Evolutionary conservation across 2,113 vertebrate genomes (phyloP), one percentile per base, ranked within the genome.

Genomic region (Columba janthina): DNA sequence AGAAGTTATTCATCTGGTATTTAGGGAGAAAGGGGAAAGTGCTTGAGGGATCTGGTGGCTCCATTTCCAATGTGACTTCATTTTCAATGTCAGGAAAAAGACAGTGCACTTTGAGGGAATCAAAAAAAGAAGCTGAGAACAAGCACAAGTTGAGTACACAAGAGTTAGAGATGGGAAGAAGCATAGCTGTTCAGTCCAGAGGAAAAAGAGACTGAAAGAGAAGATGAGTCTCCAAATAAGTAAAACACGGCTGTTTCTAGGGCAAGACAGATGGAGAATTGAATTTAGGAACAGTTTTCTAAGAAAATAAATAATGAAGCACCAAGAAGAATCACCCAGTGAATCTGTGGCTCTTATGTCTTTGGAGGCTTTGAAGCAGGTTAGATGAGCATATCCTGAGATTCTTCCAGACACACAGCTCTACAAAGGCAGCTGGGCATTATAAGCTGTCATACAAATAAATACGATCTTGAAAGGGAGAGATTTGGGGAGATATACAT

Each of bases 381-480:
- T 76, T 62, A 79, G 67, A 85, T 31, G 44, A 82, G 46, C 62
- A 69, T 42, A 85, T 73, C n/a, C 56, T 48, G 42, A 94, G n/a
- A 77, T 88, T 42, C 64, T 80, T 88, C 67, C 56, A 95, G 83
- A 79, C 50, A 81, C 25, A 70, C 0, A 1, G 62, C 54, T 83
- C 58, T 66, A 57, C 72, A 90, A 58, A 94, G 67, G 46, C 34
- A 75, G 70, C 24, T 65, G 26, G 61, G 36, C 70, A 76, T 81
- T 48, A 40, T 40, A 78, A 84, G 32, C 24, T 12, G 38, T 14
- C 48, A 85, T n/a, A 79, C 77, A 93, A 94, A 77, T 34, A 77
- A 85, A 81, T 92, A 65, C 11, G 18, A 67, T 85, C 61, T 82
- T 82, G 57, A 92, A 92, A 94, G 61, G 72, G 64, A 92, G 77